phyloP scores from a whole-genome alignment of 2,113 vertebrate species.

The Cyprinodon tularosa region DNA sequence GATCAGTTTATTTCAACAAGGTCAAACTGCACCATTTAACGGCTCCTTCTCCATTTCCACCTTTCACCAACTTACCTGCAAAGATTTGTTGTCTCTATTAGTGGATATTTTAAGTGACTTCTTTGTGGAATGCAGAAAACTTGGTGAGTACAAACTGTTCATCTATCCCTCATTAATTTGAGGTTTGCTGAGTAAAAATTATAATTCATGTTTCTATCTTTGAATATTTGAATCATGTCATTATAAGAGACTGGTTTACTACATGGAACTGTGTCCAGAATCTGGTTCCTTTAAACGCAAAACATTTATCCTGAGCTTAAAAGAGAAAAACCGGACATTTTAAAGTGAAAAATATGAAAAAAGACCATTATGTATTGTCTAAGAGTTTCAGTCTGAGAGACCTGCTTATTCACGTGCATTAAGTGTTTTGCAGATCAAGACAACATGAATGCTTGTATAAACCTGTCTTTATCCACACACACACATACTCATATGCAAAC shows the following conservation, averaged over 20 bases:
- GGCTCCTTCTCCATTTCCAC: slow-evolving; percentile 7
- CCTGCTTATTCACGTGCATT: too few species aligned
- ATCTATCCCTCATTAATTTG: neutral
- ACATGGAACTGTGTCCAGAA: neutral
- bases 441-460: too few species aligned
- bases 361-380: neutral
- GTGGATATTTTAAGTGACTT: neutral
- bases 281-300: slow-evolving; percentile 8
- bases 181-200: neutral
- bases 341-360: neutral
- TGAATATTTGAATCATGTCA: slow-evolving; percentile 4
- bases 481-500: slow-evolving; percentile 24
- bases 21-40: slow-evolving; percentile 5
- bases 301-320: neutral
- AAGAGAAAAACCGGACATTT: slow-evolving; percentile 4
- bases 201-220: neutral
- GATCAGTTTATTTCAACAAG: slow-evolving; percentile 17
- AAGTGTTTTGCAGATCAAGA: too few species aligned
- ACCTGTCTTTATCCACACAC: neutral
- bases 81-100: neutral
- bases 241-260: neutral
- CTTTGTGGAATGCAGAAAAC: slow-evolving; percentile 9
- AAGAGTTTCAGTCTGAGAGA: neutral
- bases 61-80: neutral
- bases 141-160: slow-evolving; percentile 46